These are phyloP conservation scores for Eulemur coronatus DNA, from an alignment of 2,797 vertebrate species.

Conservation along the genomic window DNA sequence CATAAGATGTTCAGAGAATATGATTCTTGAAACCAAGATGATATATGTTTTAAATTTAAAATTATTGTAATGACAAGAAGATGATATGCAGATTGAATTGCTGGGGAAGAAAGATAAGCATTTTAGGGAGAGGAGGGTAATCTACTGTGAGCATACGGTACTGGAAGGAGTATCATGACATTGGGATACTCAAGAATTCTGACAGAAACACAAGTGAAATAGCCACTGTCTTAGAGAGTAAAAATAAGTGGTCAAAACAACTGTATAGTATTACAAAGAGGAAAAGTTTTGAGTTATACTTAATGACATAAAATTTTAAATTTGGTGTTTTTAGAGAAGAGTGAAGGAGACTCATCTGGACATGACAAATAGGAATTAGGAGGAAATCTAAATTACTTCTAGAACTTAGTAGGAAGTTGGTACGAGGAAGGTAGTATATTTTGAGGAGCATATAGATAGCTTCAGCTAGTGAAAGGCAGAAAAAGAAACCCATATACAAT, in stretches of 20 bases:
- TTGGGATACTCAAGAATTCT: background rate
- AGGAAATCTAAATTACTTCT: background rate
- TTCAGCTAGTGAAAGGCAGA: too few species aligned
- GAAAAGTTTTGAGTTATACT: background rate
- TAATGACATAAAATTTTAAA: background rate
- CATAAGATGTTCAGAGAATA: background rate
- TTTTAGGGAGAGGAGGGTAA: background rate
- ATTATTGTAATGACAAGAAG: background rate
- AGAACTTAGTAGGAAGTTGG: background rate
- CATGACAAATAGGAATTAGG: background rate
- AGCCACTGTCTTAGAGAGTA: background rate
- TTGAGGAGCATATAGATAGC: background rate
- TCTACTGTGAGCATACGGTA: background rate
- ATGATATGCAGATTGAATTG: background rate
- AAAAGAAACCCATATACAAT: background rate
- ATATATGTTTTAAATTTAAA: background rate
- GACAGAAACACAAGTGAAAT: background rate
- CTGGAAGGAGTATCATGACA: background rate
- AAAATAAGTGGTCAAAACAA: background rate
- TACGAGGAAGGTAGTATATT: background rate
- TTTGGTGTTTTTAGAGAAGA: background rate
- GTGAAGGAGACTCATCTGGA: background rate
- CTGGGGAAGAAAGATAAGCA: background rate
- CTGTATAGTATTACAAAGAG: background rate
- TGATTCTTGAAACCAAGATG: background rate